Percentiles rank a stretch among this genome's conserved stretches.
Evolutionary conservation across 2,797 vertebrate genomes (phyloP).

Genomic region (Iguana delicatissima): DNA sequence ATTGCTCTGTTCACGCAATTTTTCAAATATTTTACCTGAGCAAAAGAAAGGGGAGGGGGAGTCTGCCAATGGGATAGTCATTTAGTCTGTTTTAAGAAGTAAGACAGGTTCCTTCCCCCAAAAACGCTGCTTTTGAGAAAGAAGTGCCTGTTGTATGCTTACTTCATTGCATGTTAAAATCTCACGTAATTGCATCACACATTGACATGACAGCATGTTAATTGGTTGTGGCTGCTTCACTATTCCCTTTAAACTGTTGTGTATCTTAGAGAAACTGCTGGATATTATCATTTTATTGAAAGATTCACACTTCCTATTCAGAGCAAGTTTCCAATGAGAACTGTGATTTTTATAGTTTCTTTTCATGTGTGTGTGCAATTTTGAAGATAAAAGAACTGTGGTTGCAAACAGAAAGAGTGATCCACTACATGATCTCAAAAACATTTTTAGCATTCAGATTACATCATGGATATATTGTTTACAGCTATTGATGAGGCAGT

Average conservation of each 20-base stretch:
- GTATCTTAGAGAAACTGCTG: background rate
- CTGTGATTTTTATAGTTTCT: background rate
- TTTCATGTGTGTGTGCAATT: slow-evolving; percentile 37
- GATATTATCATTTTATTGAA: slow-evolving; percentile 35
- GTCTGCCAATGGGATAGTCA: slow-evolving; percentile 73
- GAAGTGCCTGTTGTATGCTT: slow-evolving; percentile 60
- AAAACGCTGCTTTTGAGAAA: slow-evolving; percentile 65
- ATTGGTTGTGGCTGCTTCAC: slow-evolving; percentile 46
- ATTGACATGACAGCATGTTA: slow-evolving; percentile 26
- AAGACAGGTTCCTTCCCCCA: slow-evolving; percentile 66
- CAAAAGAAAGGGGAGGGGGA: slow-evolving; percentile 74
- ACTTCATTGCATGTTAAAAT: slow-evolving; percentile 31
- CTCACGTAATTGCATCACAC: slow-evolving; percentile 5
- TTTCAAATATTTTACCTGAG: slow-evolving; percentile 78
- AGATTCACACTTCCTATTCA: slow-evolving; percentile 30
- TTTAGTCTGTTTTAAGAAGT: slow-evolving; percentile 81
- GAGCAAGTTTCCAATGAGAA: slow-evolving; percentile 32
- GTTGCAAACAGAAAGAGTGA: background rate
- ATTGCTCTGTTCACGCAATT: slow-evolving; percentile 79
- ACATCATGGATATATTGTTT: slow-evolving; percentile 37
- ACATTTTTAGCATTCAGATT: slow-evolving; percentile 38
- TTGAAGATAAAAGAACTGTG: slow-evolving; percentile 50
- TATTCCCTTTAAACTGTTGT: slow-evolving; percentile 48
- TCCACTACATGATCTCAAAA: slow-evolving; percentile 23
- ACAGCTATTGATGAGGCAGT: background rate